phyloP scores from a whole-genome alignment of 2,797 vertebrate species.

The Sciurus vulgaris region DNA sequence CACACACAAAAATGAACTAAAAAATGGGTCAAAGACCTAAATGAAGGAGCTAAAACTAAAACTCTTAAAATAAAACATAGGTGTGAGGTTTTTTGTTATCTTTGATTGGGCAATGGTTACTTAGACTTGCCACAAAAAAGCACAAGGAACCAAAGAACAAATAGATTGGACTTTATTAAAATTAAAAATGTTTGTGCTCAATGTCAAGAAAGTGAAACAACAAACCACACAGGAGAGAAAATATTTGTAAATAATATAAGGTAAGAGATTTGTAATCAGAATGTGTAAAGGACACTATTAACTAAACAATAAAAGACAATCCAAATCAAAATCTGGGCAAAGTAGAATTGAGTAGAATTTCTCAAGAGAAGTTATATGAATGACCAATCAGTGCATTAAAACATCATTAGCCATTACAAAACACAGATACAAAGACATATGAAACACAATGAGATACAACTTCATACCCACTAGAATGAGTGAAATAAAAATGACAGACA shows the following conservation, averaged over 20 bases:
- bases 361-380: not conserved
- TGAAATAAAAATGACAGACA: conserved; percentile 2
- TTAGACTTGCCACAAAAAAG: not conserved
- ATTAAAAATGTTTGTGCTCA: not conserved
- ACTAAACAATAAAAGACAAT: conserved; percentile 10
- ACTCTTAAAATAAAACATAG: conserved; percentile 6
- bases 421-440: not conserved
- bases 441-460: not conserved
- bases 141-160: not conserved
- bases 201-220: conserved; percentile 24
- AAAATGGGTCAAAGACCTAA: conserved; percentile 28
- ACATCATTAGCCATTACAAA: not conserved
- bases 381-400: not conserved
- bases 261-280: not conserved
- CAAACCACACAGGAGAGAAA: not conserved
- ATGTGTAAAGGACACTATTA: conserved; percentile 50
- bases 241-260: conserved; percentile 37
- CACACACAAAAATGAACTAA: conserved; percentile 1
- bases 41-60: not conserved
- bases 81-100: not conserved
- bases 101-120: conserved; percentile 7
- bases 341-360: conserved; percentile 36
- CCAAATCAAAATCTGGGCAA: not conserved
- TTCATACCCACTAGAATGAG: not conserved
- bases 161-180: not conserved